These are phyloP conservation scores for Oscheius onirici DNA, from an alignment of 2,888 invertebrate species.

Conservation along the genomic window DNA sequence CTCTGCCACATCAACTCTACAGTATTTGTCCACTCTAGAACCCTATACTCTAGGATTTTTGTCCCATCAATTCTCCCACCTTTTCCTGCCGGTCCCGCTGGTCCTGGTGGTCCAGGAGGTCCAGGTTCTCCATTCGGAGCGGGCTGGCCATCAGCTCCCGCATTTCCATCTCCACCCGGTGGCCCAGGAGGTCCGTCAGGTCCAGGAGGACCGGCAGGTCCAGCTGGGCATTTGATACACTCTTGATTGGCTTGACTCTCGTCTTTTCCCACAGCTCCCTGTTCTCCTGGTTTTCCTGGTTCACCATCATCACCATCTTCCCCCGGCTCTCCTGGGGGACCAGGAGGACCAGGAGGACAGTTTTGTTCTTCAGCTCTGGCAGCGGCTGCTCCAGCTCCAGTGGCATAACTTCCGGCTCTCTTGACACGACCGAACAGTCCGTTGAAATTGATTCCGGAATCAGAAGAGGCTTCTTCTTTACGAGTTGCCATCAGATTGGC, in stretches of 20 bases:
- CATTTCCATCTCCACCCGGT: conserved; percentile 9
- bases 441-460: not conserved
- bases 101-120: conserved; percentile 6
- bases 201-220: conserved; percentile 14
- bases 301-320: too few species aligned
- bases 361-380: not conserved
- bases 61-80: too few species aligned
- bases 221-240: conserved; percentile 8
- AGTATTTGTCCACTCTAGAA: too few species aligned
- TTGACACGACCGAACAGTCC: not conserved
- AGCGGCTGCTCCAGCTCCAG: conserved; percentile 22
- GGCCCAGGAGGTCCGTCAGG: conserved; percentile 12
- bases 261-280: conserved; percentile 12
- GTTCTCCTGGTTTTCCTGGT: conserved; percentile 39
- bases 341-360: conserved; percentile 40
- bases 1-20: too few species aligned
- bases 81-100: not conserved
- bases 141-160: not conserved
- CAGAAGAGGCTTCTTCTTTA: conserved; percentile 13
- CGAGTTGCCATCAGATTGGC: conserved; percentile 9
- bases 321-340: conserved; percentile 31
- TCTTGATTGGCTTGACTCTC: not conserved
- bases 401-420: conserved; percentile 14
- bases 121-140: conserved; percentile 8
- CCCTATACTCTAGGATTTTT: too few species aligned